A percentile compares a stretch with the other conserved stretches of the same genome.
Evolutionary conservation across 2,113 vertebrate species (phyloP).

Genomic region (Epinephelus fuscoguttatus): DNA sequence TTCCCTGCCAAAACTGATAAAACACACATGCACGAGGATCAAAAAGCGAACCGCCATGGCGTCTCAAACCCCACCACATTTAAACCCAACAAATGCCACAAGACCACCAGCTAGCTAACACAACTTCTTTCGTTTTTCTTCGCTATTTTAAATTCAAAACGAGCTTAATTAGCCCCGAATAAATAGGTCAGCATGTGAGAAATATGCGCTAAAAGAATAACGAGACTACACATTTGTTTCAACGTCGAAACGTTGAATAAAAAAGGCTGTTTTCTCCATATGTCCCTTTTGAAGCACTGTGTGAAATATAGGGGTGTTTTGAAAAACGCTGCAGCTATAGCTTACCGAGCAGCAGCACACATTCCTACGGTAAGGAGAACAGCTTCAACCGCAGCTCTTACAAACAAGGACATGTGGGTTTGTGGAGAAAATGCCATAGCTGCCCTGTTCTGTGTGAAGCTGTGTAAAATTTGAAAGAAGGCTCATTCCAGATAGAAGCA

Average conservation of each 20-base stretch:
- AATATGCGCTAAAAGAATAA: not conserved
- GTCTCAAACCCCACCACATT: not conserved
- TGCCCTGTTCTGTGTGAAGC: not conserved
- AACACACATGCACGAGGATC: not conserved
- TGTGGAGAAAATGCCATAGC: not conserved
- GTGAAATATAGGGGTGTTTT: not conserved
- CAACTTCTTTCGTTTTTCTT: not conserved
- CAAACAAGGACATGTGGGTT: not conserved
- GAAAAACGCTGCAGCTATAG: constrained; percentile 11
- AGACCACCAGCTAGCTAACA: not conserved
- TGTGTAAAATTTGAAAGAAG: not conserved
- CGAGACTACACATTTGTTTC: not conserved
- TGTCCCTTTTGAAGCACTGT: not conserved
- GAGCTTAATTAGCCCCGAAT: not conserved
- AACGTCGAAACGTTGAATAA: not conserved
- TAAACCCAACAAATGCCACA: not conserved
- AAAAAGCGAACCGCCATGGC: not conserved
- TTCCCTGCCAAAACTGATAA: not conserved
- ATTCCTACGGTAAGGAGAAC: not conserved
- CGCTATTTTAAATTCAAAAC: not conserved
- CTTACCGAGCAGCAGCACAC: constrained; percentile 12
- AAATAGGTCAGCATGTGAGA: not conserved
- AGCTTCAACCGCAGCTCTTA: not conserved
- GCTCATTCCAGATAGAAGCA: not conserved
- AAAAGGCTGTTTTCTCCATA: not conserved